phyloP scores from a whole-genome alignment of 2,888 invertebrate species.

The Campoletis raptor region DNA sequence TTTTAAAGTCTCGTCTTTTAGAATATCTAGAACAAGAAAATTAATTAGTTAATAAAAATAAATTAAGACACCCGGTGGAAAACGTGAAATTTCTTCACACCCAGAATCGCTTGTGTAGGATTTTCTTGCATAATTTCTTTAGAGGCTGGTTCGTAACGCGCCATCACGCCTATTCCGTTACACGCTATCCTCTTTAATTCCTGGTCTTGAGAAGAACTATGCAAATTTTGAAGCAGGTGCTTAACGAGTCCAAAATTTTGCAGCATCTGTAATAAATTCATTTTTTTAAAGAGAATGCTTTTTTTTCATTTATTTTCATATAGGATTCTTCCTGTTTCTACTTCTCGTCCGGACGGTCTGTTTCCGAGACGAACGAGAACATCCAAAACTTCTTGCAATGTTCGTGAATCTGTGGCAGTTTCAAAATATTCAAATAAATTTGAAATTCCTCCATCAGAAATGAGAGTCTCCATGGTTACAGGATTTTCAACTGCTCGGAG shows the following conservation, averaged over 20 bases:
- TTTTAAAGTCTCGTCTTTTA: conserved; percentile 73
- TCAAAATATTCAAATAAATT: conserved; percentile 75
- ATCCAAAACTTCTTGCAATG: conserved; percentile 70
- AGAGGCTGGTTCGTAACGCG: conserved; percentile 72
- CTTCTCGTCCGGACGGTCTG: conserved; percentile 74
- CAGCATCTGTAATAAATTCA: conserved; percentile 71
- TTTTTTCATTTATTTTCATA: background rate
- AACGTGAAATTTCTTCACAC: conserved; percentile 55
- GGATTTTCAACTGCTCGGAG: conserved; percentile 73
- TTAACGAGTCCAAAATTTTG: conserved; percentile 73
- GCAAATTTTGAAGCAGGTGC: conserved; percentile 70
- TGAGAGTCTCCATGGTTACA: conserved; percentile 71
- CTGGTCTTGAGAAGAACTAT: conserved; percentile 55
- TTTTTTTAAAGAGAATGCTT: background rate
- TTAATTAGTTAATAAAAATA: background rate
- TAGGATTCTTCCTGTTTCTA: conserved; percentile 56
- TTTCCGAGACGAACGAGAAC: conserved; percentile 75
- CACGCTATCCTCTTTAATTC: conserved; percentile 73
- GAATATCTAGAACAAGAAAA: conserved; percentile 70
- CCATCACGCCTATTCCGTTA: conserved; percentile 76
- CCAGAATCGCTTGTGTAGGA: conserved; percentile 68
- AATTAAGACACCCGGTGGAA: background rate
- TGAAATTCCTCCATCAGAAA: conserved; percentile 72
- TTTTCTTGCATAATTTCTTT: conserved; percentile 74
- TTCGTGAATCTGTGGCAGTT: conserved; percentile 59